phyloP scores from a whole-genome alignment of 2,797 vertebrate species.

The Gallinago solitaria region DNA sequence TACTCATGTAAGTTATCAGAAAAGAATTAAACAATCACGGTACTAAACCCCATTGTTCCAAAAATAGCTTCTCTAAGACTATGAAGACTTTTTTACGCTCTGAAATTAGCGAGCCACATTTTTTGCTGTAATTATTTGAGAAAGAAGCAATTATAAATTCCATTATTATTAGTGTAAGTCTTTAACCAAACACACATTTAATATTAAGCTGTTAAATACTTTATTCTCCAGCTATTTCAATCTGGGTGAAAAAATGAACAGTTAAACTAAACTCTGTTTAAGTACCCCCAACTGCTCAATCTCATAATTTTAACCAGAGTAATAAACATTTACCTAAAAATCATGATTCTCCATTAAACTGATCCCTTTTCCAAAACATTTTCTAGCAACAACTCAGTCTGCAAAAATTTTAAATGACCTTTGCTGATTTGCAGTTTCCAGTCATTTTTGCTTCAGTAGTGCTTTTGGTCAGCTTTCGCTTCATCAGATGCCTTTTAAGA shows the following conservation, averaged over 20 bases:
- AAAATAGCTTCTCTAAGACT: background rate
- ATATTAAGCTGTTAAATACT: background rate
- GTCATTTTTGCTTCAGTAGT: slow-evolving; percentile 37
- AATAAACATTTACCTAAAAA: background rate
- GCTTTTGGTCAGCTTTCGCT: background rate
- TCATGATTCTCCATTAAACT: background rate
- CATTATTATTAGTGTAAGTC: background rate
- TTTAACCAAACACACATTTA: background rate
- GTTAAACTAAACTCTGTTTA: background rate
- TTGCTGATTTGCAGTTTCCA: slow-evolving; percentile 27
- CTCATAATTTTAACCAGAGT: background rate
- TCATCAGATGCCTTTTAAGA: background rate
- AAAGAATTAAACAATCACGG: background rate
- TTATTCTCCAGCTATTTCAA: background rate
- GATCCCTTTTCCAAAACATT: background rate
- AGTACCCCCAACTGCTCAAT: background rate
- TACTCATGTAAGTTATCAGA: background rate
- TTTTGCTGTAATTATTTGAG: background rate
- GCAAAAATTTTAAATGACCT: background rate
- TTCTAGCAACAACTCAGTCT: background rate
- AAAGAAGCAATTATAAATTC: slow-evolving; percentile 16
- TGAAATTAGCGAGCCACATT: background rate
- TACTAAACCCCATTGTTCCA: background rate
- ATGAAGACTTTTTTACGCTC: background rate
- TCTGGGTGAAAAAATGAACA: background rate